These are phyloP conservation scores for Ambastaia sidthimunki DNA, from an alignment of 2,797 vertebrate species.

Conservation along the genomic window DNA sequence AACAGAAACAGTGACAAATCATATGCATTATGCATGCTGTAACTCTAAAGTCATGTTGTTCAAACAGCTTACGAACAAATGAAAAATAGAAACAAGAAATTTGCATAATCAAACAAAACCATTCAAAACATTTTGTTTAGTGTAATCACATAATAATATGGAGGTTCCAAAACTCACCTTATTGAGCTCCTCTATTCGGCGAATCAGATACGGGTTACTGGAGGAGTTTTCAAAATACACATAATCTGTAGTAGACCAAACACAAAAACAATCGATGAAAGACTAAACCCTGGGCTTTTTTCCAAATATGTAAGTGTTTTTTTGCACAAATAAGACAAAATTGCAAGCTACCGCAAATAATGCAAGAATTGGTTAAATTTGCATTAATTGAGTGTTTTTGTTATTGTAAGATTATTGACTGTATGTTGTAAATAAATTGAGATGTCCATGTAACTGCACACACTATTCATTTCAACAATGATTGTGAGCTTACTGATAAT, in stretches of 20 bases:
- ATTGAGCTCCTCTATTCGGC: slow-evolving; percentile 95
- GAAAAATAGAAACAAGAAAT: not conserved
- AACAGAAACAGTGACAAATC: not conserved
- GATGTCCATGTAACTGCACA: too few species aligned
- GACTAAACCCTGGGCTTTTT: not conserved
- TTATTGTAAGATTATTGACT: too few species aligned
- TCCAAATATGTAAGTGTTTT: not conserved
- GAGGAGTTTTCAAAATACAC: slow-evolving; percentile 98
- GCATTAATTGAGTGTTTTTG: too few species aligned
- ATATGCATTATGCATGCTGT: slow-evolving; percentile 9
- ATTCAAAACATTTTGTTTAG: not conserved
- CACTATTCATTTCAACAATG: too few species aligned
- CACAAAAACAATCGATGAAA: not conserved
- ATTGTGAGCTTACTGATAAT: too few species aligned
- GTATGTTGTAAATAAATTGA: too few species aligned
- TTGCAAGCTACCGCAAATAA: too few species aligned
- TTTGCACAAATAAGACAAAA: not conserved
- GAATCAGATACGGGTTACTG: slow-evolving; percentile 95
- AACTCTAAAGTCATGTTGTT: not conserved
- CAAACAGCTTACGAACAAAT: not conserved
- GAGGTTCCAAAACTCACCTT: slow-evolving; percentile 78
- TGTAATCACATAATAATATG: not conserved
- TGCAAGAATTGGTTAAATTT: too few species aligned
- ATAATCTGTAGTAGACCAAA: slow-evolving; percentile 80
- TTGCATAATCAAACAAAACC: not conserved